Base-by-base conservation (phyloP, 2,797 vertebrate species). In the Eidolon dupreanum region DNA sequence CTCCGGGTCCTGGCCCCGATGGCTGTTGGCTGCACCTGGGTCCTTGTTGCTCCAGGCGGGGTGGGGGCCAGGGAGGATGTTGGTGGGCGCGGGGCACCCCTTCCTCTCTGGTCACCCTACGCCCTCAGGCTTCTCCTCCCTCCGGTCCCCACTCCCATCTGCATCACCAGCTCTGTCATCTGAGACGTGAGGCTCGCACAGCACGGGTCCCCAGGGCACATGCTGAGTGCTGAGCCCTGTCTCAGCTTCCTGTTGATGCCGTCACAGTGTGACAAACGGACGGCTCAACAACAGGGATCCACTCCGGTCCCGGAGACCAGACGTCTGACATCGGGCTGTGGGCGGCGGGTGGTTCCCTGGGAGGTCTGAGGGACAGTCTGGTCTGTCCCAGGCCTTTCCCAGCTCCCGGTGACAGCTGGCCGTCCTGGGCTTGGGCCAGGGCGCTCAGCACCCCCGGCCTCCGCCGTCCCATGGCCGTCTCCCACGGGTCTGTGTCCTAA, bases 1-100 rank as follows among this genome's bases (percentile, higher is more conserved):
- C 91, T 88, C 68, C 19, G 88, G 91, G 33, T 33, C 36, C 82
- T 95, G 13, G 66, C 88, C 20, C n/a, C 43, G 17, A 6, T 13
- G 26, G n/a, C 83, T n/a, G 33, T 36, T 19, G 83, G 22, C 81
- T 4, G 2, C 7, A 12, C n/a, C 26, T 61, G 26, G 53, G 78
- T 8, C 6, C 3, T 28, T 0, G 0, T n/a, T 49, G 16, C 43
- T 10, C 1, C 61, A 63, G 82, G 51, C 3, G 0, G 55, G 0
- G 51, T 7, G 12, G 79, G 66, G 15, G 38, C 57, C 22, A 17
- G 13, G 22, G 12, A 3, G 36, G 55, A 2, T 19, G 38, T 41
- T 19, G 2, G 59, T 33, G 74, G 28, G 70, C 5, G 15, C 49
- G 49, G 49, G 49, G 49, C 49, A 49, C 4, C 16, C 26, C 38